Evolutionary conservation across 2,113 vertebrate species (phyloP), one percentile per base, ranked within the genome.

Genomic region (Triplophysa tibetana): DNA sequence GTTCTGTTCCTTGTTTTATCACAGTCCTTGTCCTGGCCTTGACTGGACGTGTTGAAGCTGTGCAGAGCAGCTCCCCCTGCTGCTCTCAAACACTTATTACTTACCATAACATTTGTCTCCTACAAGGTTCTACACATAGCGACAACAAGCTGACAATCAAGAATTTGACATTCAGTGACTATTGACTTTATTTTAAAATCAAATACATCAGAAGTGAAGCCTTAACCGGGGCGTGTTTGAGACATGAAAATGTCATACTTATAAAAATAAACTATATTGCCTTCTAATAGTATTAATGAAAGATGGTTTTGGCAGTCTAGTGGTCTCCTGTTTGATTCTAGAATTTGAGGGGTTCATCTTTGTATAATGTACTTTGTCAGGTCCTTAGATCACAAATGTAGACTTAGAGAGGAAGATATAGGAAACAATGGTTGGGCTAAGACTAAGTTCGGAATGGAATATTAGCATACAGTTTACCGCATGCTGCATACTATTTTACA

Each of bases 11-110:
- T 68, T 33, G n/a, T 14, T 12, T 56, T 63, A 41, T 64, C 17
- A 21, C 33, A 58, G 73, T 8, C 50, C 67, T 74, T 77, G 69
- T 64, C 61, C 68, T 77, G 70, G 77, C 78, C 82, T 77, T 78
- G 68, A 68, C 56, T 14, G 33, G 23, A 29, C 3, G 29, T 45
- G n/a, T 52, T 41, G 33, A 73, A 38, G 23, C 61, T 75, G 56
- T 48, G 38, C 14, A 23, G 54, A 63, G 43, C 69, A 74, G 19
- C 56, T 70, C 75, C 75, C 82, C 48, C 79, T 84, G 41, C 74
- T 75, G 82, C 63, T 17, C 50, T 29, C 48, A 26, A 48, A 63
- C 23, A 10, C 19, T 62, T 61, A 70, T 45, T 2, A 74, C 38
- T n/a, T 10, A 52, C 21, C 52, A 50, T 8, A 26, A 69, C 10